Conservation (phyloP, 2,113 vertebrate genomes). For the Clarias gariepinus region DNA sequence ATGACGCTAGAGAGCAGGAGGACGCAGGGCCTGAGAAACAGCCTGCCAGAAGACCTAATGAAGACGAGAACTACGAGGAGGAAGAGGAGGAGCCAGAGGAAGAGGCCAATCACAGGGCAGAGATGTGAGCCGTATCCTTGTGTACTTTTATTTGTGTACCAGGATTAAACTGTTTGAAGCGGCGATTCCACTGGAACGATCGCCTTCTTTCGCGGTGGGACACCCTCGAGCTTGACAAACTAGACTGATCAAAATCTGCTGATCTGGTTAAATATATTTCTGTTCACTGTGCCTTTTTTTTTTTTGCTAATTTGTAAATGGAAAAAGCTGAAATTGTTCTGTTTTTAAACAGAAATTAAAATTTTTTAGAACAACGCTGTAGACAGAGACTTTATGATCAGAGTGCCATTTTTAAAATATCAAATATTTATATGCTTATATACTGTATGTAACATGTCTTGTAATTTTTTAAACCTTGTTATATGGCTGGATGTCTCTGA, state of each 20-base stretch:
- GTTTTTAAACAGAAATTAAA: neutral
- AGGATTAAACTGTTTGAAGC: neutral
- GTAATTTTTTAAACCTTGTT: neutral
- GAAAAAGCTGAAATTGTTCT: slow-evolving; percentile 3
- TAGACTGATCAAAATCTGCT: neutral
- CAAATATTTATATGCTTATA: slow-evolving; percentile 13
- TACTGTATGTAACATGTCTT: neutral
- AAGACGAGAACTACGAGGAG: slow-evolving; percentile 87
- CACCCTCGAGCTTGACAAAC: neutral
- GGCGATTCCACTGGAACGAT: neutral
- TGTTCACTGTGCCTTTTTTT: slow-evolving; percentile 16
- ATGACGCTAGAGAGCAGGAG: slow-evolving; percentile 60
- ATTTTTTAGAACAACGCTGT: neutral
- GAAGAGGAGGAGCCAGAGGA: slow-evolving; percentile 85
- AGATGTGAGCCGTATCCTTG: slow-evolving; percentile 78
- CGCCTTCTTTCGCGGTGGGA: neutral
- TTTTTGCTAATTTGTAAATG: slow-evolving; percentile 2
- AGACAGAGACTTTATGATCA: neutral
- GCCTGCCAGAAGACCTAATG: slow-evolving; percentile 64
- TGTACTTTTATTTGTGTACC: neutral
- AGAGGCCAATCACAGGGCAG: slow-evolving; percentile 76
- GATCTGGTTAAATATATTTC: neutral
- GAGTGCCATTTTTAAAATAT: neutral
- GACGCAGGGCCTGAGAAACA: slow-evolving; percentile 68
- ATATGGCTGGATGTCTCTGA: neutral